Evolutionary conservation across 2,797 vertebrate species (phyloP), one percentile per base, ranked within the genome.

Genomic region (Neoniphon sammara): DNA sequence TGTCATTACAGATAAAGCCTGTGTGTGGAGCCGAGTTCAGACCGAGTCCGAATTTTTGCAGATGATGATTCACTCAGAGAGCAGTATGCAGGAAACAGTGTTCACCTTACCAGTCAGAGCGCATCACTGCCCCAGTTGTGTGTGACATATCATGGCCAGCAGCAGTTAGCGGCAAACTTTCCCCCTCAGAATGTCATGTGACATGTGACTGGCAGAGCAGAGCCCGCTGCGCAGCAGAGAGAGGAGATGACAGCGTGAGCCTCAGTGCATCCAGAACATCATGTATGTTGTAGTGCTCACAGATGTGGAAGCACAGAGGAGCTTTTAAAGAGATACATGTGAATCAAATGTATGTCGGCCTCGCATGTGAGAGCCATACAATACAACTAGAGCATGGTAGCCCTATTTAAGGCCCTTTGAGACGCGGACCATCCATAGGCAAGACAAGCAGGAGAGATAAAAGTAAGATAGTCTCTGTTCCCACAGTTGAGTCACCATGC

Each of bases 141-240:
- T 81, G 71, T 77, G 63, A 82, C 6, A 8, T 67, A 80, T 54
- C 42, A 14, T 30, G 18, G 61, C 86, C 80, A 81, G 70, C 65
- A 85, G 88, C 72, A 46, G 55, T 70, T 57, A 57, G 17, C 49
- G 18, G 46, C 55, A 20, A 64, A 60, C 39, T 82, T 77, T 42
- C 61, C 55, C 64, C 10, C 53, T 58, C 58, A 83, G 62, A 87
- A 84, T 69, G 56, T 73, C 81, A 82, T 70, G 66, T 78, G 44
- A 65, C 49, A 58, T 83, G 60, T 81, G 83, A 77, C 75, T 68
- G 20, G 55, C 42, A 75, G 54, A 59, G 59, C 59, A 66, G 31
- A 17, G 44, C 60, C 46, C 50, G 20, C 70, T 57, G 69, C 25
- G 39, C 52, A 77, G 31, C 57, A 70, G 25, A 57, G 6, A 58